These are phyloP conservation scores for Percopsis omiscomaycus DNA, from an alignment of 2,797 vertebrate species.

Conservation along the genomic window DNA sequence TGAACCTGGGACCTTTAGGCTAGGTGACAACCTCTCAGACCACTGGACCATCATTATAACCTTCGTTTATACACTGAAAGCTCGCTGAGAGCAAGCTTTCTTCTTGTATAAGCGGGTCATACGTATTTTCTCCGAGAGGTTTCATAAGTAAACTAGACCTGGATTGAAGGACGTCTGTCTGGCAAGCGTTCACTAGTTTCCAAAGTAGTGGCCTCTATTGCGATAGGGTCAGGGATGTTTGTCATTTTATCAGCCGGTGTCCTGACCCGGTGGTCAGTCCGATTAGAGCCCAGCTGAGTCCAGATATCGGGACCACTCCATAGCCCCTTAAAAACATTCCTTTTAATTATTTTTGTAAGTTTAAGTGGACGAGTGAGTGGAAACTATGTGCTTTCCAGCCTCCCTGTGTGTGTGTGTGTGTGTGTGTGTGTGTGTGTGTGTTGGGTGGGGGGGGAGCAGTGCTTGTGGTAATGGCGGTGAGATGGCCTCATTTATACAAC, in stretches of 20 bases:
- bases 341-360: constrained; percentile 78
- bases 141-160: too few relatives aligned
- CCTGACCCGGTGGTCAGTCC: constrained; percentile 58
- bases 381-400: constrained; percentile 74
- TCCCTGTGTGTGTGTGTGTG: constrained; percentile 51
- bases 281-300: constrained; percentile 67
- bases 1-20: too few relatives aligned
- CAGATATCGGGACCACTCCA: constrained; percentile 64
- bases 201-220: constrained; percentile 42
- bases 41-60: neutral
- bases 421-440: constrained; percentile 21
- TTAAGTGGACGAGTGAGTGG: constrained; percentile 72
- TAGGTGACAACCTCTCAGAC: too few relatives aligned
- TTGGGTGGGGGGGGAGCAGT: constrained; percentile 36
- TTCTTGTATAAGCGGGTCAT: too few relatives aligned
- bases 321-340: constrained; percentile 63
- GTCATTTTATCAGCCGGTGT: constrained; percentile 45
- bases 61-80: too few relatives aligned
- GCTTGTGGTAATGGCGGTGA: constrained; percentile 38
- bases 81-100: too few relatives aligned
- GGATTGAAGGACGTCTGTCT: too few relatives aligned
- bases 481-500: constrained; percentile 54
- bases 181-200: constrained; percentile 8
- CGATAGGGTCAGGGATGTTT: constrained; percentile 47
- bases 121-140: too few relatives aligned